Evolutionary conservation across 2,113 vertebrate genomes (phyloP).

Genomic region (Stictonetta naevosa): DNA sequence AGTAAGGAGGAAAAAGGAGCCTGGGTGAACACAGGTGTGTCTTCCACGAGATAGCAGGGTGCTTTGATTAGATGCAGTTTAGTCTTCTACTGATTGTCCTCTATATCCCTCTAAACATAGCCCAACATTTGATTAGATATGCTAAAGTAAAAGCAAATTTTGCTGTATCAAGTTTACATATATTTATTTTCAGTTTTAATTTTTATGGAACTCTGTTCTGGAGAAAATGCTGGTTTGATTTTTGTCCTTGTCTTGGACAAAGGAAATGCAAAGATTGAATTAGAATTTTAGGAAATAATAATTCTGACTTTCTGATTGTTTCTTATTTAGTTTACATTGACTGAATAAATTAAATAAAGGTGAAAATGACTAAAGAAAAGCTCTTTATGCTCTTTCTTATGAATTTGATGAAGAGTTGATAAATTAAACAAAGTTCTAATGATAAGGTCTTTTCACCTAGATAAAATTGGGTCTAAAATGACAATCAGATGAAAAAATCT

Average conservation of each 20-base stretch:
- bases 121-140: background rate
- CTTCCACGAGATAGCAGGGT: background rate
- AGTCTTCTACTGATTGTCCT: background rate
- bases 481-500: background rate
- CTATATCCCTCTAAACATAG: background rate
- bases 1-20: background rate
- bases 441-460: background rate
- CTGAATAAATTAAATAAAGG: background rate
- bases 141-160: background rate
- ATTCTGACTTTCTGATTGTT: background rate
- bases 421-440: background rate
- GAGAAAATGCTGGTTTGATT: background rate
- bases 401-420: background rate
- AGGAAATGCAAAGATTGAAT: background rate
- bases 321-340: background rate
- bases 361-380: background rate
- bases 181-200: background rate
- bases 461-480: background rate
- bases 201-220: background rate
- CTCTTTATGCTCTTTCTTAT: background rate
- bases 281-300: background rate
- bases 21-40: background rate
- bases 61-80: background rate
- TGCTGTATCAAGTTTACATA: background rate
- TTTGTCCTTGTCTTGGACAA: background rate